These are phyloP conservation scores for Notiomystis cincta DNA, from an alignment of 2,113 vertebrate species.

Conservation along the genomic window DNA sequence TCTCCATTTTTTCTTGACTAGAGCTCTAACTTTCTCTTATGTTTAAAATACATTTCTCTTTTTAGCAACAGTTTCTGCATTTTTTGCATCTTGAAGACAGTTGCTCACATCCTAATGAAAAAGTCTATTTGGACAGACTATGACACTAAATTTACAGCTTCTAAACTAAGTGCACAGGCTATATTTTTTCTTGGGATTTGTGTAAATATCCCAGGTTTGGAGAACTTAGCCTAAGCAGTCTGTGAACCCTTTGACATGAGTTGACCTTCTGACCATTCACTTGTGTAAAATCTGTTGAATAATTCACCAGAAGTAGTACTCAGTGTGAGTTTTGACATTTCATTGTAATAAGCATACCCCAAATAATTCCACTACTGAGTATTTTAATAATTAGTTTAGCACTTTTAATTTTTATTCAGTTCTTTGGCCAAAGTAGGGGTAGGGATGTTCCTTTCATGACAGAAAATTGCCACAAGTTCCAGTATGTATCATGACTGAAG, in stretches of 20 bases:
- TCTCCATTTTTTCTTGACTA: not conserved
- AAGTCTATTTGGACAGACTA: not conserved
- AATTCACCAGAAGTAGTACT: not conserved
- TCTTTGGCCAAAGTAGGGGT: not conserved
- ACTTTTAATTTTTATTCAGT: not conserved
- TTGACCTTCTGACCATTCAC: not conserved
- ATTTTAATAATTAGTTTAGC: too few species aligned
- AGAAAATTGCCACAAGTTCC: not conserved
- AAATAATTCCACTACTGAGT: not conserved
- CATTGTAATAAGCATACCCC: not conserved
- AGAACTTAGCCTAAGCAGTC: not conserved
- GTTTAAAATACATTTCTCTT: not conserved
- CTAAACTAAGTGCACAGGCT: not conserved
- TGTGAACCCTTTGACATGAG: not conserved
- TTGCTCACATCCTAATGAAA: not conserved
- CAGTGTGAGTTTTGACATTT: not conserved
- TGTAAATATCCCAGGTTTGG: not conserved
- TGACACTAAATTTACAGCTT: not conserved
- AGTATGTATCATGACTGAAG: not conserved
- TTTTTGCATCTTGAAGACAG: not conserved
- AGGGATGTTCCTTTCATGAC: not conserved
- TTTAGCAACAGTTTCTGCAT: not conserved
- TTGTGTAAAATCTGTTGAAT: not conserved
- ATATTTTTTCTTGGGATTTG: not conserved
- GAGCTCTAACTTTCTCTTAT: not conserved